These are phyloP conservation scores for Drosophila nasuta DNA, from an alignment of 1,140 invertebrate species.

Conservation along the genomic window DNA sequence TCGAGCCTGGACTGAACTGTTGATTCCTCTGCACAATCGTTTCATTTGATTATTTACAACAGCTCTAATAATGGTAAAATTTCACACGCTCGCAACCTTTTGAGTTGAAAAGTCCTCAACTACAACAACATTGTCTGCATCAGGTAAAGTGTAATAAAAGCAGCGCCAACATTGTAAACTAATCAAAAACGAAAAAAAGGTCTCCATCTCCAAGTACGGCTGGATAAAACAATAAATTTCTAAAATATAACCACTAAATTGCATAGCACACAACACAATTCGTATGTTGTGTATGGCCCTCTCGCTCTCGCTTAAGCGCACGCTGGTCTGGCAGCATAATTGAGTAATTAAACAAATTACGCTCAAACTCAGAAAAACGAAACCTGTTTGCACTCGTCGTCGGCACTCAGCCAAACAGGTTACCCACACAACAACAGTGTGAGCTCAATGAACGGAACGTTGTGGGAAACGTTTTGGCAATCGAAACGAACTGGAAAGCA, in stretches of 20 bases:
- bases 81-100: conserved; percentile 68
- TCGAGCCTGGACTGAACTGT: no score
- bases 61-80: conserved; percentile 17
- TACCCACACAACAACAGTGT: conserved; percentile 22
- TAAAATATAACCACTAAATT: conserved; percentile 67
- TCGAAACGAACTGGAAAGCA: conserved; percentile 31
- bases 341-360: conserved; percentile 69
- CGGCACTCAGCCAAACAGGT: conserved; percentile 56
- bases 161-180: conserved; percentile 55
- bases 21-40: neutral
- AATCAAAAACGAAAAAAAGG: conserved; percentile 47
- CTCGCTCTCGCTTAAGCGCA: conserved; percentile 8
- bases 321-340: conserved; percentile 60
- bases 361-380: conserved; percentile 46
- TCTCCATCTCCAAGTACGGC: conserved; percentile 53
- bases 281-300: neutral
- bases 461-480: conserved; percentile 6
- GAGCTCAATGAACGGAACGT: conserved; percentile 17
- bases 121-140: conserved; percentile 7
- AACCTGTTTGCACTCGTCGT: conserved; percentile 67
- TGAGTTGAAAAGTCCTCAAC: conserved; percentile 26
- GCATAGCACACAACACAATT: conserved; percentile 34
- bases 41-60: conserved; percentile 19
- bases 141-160: conserved; percentile 47
- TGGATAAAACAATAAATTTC: conserved; percentile 78